Evolutionary conservation across 1,140 invertebrate genomes (phyloP).

Genomic region (Nasonia giraulti): DNA sequence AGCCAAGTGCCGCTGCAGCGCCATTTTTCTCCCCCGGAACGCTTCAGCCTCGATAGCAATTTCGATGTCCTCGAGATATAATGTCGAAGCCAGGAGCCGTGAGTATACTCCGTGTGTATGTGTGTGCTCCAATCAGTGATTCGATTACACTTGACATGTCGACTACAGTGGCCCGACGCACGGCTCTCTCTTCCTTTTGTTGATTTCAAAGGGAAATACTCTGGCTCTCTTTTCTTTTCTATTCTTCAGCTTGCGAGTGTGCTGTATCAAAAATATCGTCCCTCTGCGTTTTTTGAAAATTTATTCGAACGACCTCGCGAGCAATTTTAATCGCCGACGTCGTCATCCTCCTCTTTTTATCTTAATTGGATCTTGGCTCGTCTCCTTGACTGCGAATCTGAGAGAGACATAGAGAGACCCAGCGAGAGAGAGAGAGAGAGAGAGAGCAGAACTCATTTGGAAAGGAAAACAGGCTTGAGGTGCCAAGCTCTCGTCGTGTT

Average conservation of each 20-base stretch:
- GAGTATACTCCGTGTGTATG: neutral
- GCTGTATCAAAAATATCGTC: neutral
- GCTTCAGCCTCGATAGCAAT: slow-evolving; percentile 27
- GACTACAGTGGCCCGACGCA: slow-evolving; percentile 10
- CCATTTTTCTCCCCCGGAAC: neutral
- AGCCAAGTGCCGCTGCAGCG: neutral
- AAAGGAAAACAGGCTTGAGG: slow-evolving; percentile 18
- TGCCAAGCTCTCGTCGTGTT: neutral
- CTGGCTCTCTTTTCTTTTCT: neutral
- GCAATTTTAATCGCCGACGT: neutral
- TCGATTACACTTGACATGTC: slow-evolving; percentile 43
- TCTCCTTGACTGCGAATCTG: neutral
- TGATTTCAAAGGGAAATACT: neutral
- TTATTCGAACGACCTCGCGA: neutral
- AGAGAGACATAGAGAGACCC: no score
- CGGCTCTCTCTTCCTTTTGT: neutral
- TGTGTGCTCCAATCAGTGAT: slow-evolving; percentile 38
- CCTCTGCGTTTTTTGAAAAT: neutral
- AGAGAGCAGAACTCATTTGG: slow-evolving; percentile 5
- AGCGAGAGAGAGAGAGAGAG: neutral
- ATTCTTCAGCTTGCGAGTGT: neutral
- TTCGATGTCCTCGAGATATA: slow-evolving; percentile 45
- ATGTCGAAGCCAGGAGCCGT: slow-evolving; percentile 23
- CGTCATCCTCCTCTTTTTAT: neutral
- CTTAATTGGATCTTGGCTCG: slow-evolving; percentile 28